A percentile compares a stretch with the other conserved stretches of the same genome.
Conservation (phyloP, 2,888 invertebrate genomes). For the Drosophila quinaria region DNA sequence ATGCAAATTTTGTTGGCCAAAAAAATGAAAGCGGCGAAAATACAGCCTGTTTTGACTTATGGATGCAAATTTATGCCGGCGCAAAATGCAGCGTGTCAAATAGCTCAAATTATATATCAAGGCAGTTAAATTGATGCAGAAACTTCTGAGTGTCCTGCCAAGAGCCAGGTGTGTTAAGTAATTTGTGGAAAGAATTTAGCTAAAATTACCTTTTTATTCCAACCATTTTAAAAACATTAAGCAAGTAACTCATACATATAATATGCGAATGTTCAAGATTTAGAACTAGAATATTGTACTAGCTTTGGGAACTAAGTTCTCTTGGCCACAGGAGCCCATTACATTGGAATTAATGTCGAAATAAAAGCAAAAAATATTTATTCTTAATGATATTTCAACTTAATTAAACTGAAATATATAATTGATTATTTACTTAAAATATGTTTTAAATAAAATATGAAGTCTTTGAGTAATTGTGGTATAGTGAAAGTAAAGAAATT, state of each 20-base stretch:
- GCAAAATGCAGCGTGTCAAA: conserved; percentile 53
- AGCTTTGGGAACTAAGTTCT: no score
- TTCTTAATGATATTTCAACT: no score
- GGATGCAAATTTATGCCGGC: conserved; percentile 70
- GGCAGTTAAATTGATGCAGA: conserved; percentile 4
- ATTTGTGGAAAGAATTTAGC: neutral
- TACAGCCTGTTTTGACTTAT: conserved; percentile 44
- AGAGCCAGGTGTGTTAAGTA: neutral
- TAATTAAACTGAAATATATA: no score
- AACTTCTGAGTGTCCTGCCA: neutral
- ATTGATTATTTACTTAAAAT: no score
- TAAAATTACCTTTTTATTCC: neutral
- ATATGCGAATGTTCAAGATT: neutral
- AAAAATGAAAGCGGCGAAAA: conserved; percentile 10
- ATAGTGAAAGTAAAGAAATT: no score
- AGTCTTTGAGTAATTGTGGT: no score
- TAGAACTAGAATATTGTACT: no score
- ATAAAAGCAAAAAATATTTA: no score
- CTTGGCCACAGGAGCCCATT: no score
- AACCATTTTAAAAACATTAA: neutral
- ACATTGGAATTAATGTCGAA: no score
- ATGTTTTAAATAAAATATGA: no score
- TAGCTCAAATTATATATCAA: conserved; percentile 32
- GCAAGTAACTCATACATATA: neutral
- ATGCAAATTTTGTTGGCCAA: conserved; percentile 61